phyloP scores from a whole-genome alignment of 2,888 invertebrate species.

The Ethmia dodecea region DNA sequence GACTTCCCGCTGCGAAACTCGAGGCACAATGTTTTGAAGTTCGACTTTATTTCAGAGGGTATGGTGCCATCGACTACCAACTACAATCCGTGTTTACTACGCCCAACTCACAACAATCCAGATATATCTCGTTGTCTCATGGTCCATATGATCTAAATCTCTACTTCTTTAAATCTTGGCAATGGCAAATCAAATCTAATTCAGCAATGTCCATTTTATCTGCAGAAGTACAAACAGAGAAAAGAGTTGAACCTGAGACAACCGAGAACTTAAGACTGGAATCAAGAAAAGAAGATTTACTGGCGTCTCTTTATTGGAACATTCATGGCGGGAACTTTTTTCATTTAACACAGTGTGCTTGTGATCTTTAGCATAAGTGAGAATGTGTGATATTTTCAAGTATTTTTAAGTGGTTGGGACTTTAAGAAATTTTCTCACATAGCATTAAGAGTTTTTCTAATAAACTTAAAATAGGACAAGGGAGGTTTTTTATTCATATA shows the following conservation, averaged over 20 bases:
- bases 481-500: slow-evolving; percentile 56
- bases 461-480: slow-evolving; percentile 53
- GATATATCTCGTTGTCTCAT: slow-evolving; percentile 81
- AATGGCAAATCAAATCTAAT: slow-evolving; percentile 42
- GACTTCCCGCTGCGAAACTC: slow-evolving; percentile 49
- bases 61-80: slow-evolving; percentile 67
- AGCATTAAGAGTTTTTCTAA: slow-evolving; percentile 47
- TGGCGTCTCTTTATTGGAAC: slow-evolving; percentile 79
- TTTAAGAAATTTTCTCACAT: slow-evolving; percentile 10
- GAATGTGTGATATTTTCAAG: slow-evolving; percentile 37
- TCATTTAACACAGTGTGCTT: slow-evolving; percentile 69
- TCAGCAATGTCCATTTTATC: slow-evolving; percentile 69
- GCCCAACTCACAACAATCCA: slow-evolving; percentile 77
- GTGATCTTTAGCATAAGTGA: slow-evolving; percentile 39
- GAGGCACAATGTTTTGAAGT: slow-evolving; percentile 64
- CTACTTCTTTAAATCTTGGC: slow-evolving; percentile 28
- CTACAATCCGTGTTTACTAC: slow-evolving; percentile 69
- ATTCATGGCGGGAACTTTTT: slow-evolving; percentile 81
- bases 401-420: slow-evolving; percentile 15
- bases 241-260: slow-evolving; percentile 68
- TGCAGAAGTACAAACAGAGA: slow-evolving; percentile 74
- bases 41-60: slow-evolving; percentile 76
- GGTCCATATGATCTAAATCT: slow-evolving; percentile 79
- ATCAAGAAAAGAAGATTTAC: slow-evolving; percentile 62
- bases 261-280: slow-evolving; percentile 62